A percentile compares a stretch with the other conserved stretches of the same genome.
Evolutionary conservation across 2,888 invertebrate species (phyloP).

Genomic region (Nomada ruficornis): DNA sequence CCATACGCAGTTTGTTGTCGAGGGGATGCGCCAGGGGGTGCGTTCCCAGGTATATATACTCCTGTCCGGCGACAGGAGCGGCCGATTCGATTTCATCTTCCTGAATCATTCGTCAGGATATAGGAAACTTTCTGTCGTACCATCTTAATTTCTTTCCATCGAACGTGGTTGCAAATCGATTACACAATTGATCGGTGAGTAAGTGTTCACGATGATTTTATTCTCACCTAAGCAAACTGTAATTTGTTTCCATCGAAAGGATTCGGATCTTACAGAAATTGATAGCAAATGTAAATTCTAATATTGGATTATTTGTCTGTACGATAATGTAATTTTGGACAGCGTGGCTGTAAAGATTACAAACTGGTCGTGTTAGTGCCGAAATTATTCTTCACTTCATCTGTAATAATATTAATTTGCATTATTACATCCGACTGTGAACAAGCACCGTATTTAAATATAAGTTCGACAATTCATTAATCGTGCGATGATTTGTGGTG

Average conservation of each 20-base stretch:
- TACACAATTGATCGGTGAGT: conserved; percentile 40
- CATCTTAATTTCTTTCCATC: neutral
- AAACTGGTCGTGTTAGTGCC: too few species aligned
- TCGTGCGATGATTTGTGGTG: conserved; percentile 1
- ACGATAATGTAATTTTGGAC: too few species aligned
- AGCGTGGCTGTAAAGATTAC: too few species aligned
- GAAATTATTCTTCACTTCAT: too few species aligned
- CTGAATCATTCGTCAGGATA: conserved; percentile 55
- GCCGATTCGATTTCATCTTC: conserved; percentile 65
- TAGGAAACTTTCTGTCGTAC: conserved; percentile 5
- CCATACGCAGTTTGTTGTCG: conserved; percentile 59
- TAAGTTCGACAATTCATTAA: conserved; percentile 27
- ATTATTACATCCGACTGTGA: too few species aligned
- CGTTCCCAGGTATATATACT: conserved; percentile 73
- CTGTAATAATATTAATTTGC: too few species aligned
- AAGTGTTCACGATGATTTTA: neutral
- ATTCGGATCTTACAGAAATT: too few species aligned
- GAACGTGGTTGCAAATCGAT: neutral
- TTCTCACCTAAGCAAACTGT: too few species aligned
- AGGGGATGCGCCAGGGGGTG: conserved; percentile 74
- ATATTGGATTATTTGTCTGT: too few species aligned
- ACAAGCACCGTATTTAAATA: too few species aligned
- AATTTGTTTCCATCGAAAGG: too few species aligned
- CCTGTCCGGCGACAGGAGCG: conserved; percentile 57
- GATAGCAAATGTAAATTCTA: too few species aligned